phyloP scores from a whole-genome alignment of 2,113 vertebrate species.

The Sterna hirundo region DNA sequence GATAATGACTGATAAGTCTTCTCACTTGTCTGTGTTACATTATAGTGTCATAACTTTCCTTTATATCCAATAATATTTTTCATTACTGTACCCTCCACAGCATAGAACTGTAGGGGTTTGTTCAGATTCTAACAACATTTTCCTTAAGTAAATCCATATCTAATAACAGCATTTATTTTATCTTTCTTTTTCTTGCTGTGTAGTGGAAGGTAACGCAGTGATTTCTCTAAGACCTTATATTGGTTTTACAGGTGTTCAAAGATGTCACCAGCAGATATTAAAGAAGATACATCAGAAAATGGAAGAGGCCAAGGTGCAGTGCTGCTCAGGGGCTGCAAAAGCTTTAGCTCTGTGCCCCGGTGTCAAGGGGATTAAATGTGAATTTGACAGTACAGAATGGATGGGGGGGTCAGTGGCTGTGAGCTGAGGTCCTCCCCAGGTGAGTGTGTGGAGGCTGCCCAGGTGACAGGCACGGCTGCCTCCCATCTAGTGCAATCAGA shows the following conservation, averaged over 20 bases:
- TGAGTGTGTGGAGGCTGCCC: background rate
- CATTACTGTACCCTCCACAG: background rate
- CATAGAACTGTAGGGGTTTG: constrained; percentile 41
- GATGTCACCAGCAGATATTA: constrained; percentile 46
- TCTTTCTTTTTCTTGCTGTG: background rate
- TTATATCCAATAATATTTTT: constrained; percentile 54
- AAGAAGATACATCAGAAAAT: constrained; percentile 49
- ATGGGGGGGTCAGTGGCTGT: background rate
- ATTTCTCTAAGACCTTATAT: constrained; percentile 39
- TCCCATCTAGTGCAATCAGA: background rate
- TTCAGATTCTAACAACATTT: constrained; percentile 51
- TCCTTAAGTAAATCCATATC: constrained; percentile 51
- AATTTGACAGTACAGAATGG: background rate
- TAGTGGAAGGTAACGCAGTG: background rate
- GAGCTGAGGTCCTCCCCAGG: background rate
- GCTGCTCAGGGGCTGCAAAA: background rate
- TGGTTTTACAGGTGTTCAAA: constrained; percentile 51
- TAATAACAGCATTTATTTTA: constrained; percentile 52
- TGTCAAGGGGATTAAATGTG: background rate
- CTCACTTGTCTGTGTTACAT: constrained; percentile 11
- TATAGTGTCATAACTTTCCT: constrained; percentile 46
- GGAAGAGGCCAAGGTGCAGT: background rate
- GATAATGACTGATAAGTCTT: constrained; percentile 39
- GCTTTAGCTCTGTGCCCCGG: background rate
- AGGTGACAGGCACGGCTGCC: background rate